These are phyloP conservation scores for Dicentrarchus labrax DNA, from an alignment of 2,113 vertebrate genomes.

Conservation along the genomic window DNA sequence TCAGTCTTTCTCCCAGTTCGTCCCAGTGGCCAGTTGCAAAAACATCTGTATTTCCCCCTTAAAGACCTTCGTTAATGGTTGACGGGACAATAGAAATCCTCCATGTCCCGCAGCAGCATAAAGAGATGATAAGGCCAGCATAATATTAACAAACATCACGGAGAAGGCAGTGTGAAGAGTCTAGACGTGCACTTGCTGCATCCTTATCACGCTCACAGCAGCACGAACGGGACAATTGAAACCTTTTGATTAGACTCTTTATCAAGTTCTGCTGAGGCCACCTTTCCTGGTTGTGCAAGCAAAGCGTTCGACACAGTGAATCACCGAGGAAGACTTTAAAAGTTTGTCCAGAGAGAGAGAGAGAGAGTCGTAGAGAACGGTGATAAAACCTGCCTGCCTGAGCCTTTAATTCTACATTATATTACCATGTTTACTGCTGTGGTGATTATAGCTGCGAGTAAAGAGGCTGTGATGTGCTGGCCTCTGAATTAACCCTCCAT, in stretches of 20 bases:
- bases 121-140: not conserved
- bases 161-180: not conserved
- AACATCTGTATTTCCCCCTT: not conserved
- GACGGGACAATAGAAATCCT: not conserved
- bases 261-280: conserved; percentile 7
- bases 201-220: not conserved
- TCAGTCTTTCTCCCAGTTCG: not conserved
- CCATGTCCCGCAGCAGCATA: not conserved
- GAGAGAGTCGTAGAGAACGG: not conserved
- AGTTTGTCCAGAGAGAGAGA: not conserved
- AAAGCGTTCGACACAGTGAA: conserved; percentile 4
- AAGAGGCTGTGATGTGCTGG: not conserved
- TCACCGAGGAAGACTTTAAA: not conserved
- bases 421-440: conserved; percentile 14
- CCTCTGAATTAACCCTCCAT: not conserved
- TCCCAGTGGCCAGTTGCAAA: not conserved
- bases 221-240: not conserved
- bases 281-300: conserved; percentile 13
- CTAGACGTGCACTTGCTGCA: not conserved
- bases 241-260: not conserved
- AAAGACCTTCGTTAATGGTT: too few relatives aligned
- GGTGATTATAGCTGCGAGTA: not conserved
- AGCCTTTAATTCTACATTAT: not conserved
- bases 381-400: conserved; percentile 1
- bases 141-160: not conserved